These are phyloP conservation scores for Pogonophryne albipinna DNA, from an alignment of 2,797 vertebrate genomes.

Conservation along the genomic window DNA sequence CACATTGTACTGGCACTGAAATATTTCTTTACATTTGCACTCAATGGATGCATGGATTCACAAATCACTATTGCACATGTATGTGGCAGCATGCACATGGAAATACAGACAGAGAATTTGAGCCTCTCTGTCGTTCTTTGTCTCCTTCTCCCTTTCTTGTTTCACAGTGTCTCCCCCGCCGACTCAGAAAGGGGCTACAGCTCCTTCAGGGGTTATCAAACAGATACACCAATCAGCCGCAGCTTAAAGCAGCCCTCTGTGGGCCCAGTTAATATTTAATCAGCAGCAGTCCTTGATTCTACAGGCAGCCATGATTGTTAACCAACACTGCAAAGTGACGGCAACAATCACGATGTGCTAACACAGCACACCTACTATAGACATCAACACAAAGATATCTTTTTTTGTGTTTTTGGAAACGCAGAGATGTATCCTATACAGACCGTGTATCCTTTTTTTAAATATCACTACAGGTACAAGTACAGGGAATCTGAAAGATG, in stretches of 20 bases:
- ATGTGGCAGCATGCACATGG: slow-evolving; percentile 34
- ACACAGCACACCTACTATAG: slow-evolving; percentile 18
- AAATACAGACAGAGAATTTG: slow-evolving; percentile 48
- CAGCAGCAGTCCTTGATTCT: slow-evolving; percentile 82
- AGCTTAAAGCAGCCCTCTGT: slow-evolving; percentile 75
- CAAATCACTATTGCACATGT: slow-evolving; percentile 29
- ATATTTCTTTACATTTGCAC: slow-evolving; percentile 18
- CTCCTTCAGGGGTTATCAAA: slow-evolving; percentile 79
- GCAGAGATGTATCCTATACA: background rate
- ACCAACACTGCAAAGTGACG: slow-evolving; percentile 45
- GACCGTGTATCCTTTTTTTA: slow-evolving; percentile 3
- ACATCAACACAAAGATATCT: slow-evolving; percentile 16
- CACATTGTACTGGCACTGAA: slow-evolving; percentile 13
- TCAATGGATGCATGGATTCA: slow-evolving; percentile 24
- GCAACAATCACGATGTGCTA: slow-evolving; percentile 34
- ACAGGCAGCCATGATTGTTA: slow-evolving; percentile 74
- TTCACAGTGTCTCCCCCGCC: slow-evolving; percentile 43
- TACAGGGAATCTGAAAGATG: slow-evolving; percentile 27
- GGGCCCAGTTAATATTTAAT: slow-evolving; percentile 84
- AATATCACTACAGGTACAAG: slow-evolving; percentile 17
- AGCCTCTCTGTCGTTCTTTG: slow-evolving; percentile 52
- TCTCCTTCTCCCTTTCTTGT: slow-evolving; percentile 49
- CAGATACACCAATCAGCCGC: slow-evolving; percentile 77
- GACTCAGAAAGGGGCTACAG: slow-evolving; percentile 55
- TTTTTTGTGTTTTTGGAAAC: slow-evolving; percentile 12